These are phyloP conservation scores for Phaethornis superciliosus DNA, from an alignment of 2,113 vertebrate species.

Conservation along the genomic window DNA sequence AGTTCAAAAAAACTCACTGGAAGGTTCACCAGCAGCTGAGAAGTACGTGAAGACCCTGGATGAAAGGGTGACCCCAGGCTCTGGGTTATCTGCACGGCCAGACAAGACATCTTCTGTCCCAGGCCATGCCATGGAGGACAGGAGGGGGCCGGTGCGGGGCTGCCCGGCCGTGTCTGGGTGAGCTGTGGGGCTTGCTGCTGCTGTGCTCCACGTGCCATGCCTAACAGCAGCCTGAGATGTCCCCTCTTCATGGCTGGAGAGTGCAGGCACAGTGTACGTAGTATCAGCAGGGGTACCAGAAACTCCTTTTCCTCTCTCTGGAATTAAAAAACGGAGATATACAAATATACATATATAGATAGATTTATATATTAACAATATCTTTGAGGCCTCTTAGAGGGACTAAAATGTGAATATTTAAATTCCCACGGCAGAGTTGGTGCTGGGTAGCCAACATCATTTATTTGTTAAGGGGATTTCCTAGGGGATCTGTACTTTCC, in stretches of 20 bases:
- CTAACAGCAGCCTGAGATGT: slow-evolving; percentile 73
- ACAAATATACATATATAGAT: background rate
- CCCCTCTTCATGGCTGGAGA: slow-evolving; percentile 73
- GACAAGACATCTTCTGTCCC: background rate
- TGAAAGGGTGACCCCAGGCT: background rate
- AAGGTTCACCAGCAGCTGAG: background rate
- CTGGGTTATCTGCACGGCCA: background rate
- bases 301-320: slow-evolving; percentile 12
- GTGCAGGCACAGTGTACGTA: slow-evolving; percentile 64
- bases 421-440: background rate
- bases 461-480: background rate
- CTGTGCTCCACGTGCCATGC: background rate
- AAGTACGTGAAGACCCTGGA: background rate
- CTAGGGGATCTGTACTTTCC: background rate
- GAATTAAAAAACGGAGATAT: background rate
- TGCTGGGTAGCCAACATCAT: background rate
- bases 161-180: background rate
- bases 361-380: background rate
- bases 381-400: background rate
- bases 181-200: background rate
- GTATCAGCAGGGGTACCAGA: slow-evolving; percentile 42
- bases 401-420: background rate
- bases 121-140: background rate
- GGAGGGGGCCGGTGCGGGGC: rapidly evolving
- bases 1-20: slow-evolving; percentile 55